These are phyloP conservation scores for Leptodirus hochenwartii DNA, from an alignment of 2,888 invertebrate species.

Conservation along the genomic window DNA sequence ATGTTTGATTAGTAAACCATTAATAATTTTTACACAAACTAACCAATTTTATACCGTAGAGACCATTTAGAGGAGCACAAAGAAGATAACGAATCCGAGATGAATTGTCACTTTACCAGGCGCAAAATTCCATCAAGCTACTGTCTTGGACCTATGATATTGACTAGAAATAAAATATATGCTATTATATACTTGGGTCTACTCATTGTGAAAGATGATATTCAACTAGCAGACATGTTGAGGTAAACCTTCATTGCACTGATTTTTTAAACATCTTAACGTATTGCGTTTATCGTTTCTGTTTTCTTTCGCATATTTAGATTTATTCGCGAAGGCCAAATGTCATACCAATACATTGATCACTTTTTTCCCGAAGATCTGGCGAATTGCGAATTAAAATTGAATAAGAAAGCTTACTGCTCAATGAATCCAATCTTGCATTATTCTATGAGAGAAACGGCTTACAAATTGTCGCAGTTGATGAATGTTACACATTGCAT, in stretches of 20 bases:
- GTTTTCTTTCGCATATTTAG: too few species aligned
- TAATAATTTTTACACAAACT: not conserved
- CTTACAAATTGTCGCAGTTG: not conserved
- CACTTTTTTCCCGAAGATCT: slow-evolving; percentile 2
- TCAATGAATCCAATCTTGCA: too few species aligned
- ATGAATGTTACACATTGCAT: not conserved
- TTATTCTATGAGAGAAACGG: not conserved
- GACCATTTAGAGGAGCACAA: slow-evolving; percentile 1
- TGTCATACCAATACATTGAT: not conserved
- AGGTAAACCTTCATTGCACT: too few species aligned
- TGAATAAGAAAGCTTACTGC: too few species aligned
- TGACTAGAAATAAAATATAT: not conserved
- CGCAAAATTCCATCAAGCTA: not conserved
- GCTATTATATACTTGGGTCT: slow-evolving; percentile 1
- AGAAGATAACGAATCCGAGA: not conserved
- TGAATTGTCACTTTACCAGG: not conserved
- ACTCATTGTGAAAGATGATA: not conserved
- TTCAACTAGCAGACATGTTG: slow-evolving; percentile 1
- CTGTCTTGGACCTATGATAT: not conserved
- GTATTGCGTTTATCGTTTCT: too few species aligned
- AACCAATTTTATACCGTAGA: not conserved
- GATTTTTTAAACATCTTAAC: too few species aligned
- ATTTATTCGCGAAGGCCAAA: not conserved
- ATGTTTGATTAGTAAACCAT: not conserved
- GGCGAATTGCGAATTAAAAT: not conserved